phyloP scores from a whole-genome alignment of 2,888 invertebrate species.

The Xestia rhomboidea region DNA sequence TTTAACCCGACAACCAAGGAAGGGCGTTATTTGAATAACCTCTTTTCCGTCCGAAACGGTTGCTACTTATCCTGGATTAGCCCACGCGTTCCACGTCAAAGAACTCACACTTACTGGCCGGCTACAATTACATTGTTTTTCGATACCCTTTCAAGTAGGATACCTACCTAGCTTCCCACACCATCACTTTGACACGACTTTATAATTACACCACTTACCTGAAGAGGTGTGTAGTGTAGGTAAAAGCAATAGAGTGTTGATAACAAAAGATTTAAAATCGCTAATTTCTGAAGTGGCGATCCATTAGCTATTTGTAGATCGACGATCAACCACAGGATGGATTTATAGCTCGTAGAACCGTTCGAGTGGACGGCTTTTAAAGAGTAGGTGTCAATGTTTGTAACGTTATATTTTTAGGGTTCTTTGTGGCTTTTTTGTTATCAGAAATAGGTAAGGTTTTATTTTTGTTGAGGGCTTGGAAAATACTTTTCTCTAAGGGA shows the following conservation, averaged over 20 bases:
- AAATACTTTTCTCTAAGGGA: conserved; percentile 31
- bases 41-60: not conserved
- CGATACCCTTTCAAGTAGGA: conserved; percentile 39
- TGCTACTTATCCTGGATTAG: not conserved
- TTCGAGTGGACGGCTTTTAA: conserved; percentile 73
- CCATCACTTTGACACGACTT: conserved; percentile 37
- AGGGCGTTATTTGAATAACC: not conserved
- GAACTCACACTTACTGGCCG: not conserved
- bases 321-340: conserved; percentile 53
- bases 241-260: conserved; percentile 46
- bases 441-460: not conserved
- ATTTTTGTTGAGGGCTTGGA: not conserved
- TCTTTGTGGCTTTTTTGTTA: conserved; percentile 18
- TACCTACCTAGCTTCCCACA: conserved; percentile 12
- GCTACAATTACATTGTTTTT: conserved; percentile 38
- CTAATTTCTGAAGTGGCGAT: conserved; percentile 62
- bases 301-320: conserved; percentile 53
- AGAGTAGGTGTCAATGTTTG: conserved; percentile 72
- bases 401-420: conserved; percentile 62
- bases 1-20: not conserved
- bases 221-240: conserved; percentile 22
- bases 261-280: conserved; percentile 63
- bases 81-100: conserved; percentile 8
- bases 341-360: conserved; percentile 73
- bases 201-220: conserved; percentile 60